Evolutionary conservation across 1,140 invertebrate genomes (phyloP).

Genomic region (Papilio dardanus): DNA sequence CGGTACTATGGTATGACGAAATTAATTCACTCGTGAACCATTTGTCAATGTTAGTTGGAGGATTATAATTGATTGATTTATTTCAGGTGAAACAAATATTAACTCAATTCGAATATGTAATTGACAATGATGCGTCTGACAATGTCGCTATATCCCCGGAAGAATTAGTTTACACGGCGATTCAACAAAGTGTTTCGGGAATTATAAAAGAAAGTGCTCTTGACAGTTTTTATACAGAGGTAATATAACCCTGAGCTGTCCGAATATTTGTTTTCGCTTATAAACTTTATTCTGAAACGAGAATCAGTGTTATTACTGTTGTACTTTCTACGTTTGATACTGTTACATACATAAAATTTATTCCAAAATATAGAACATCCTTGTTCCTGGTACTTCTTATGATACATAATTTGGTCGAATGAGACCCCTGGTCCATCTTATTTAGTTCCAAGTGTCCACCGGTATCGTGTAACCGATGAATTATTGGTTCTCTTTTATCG

Average conservation of each 20-base stretch:
- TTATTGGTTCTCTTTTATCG: too few species aligned
- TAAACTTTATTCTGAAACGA: background rate
- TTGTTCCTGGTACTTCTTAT: too few species aligned
- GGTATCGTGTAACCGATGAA: too few species aligned
- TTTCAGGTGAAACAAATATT: slow-evolving; percentile 74
- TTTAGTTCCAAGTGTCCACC: too few species aligned
- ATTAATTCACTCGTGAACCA: background rate
- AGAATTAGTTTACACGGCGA: slow-evolving; percentile 63
- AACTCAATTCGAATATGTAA: slow-evolving; percentile 68
- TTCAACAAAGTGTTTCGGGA: slow-evolving; percentile 61
- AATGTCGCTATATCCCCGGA: slow-evolving; percentile 52
- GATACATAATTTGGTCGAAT: too few species aligned
- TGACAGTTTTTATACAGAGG: slow-evolving; percentile 65
- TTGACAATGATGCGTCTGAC: slow-evolving; percentile 46
- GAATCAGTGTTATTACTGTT: too few species aligned
- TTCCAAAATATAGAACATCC: too few species aligned
- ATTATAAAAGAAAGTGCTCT: slow-evolving; percentile 65
- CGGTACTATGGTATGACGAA: slow-evolving; percentile 53
- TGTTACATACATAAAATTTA: too few species aligned
- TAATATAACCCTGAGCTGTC: slow-evolving; percentile 39
- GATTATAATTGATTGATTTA: too few species aligned
- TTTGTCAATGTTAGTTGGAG: too few species aligned
- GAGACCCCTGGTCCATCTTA: too few species aligned
- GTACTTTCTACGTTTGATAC: too few species aligned
- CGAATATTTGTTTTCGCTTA: background rate